Conservation (phyloP, 2,797 vertebrate species). For the Lepus townsendii region DNA sequence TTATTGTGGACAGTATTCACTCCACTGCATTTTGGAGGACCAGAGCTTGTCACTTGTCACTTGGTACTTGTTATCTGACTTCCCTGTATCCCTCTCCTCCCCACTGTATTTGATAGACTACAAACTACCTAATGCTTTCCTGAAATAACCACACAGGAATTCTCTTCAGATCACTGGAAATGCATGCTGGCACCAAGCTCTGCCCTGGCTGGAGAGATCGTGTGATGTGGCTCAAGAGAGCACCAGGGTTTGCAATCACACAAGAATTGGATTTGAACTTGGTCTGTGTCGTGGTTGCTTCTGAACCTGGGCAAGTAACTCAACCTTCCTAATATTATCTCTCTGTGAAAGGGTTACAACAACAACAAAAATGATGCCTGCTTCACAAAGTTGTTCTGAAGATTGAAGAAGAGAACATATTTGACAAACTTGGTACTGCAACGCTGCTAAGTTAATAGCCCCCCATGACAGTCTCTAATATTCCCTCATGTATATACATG, state of each 20-base stretch:
- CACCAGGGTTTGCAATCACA: background rate
- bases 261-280: background rate
- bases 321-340: background rate
- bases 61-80: too few species aligned
- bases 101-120: background rate
- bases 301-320: background rate
- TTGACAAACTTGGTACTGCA: background rate
- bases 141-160: background rate
- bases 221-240: accelerated
- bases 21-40: too few species aligned
- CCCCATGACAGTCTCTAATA: background rate
- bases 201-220: background rate
- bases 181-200: too few species aligned
- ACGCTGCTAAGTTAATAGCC: background rate
- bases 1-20: too few species aligned
- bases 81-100: too few species aligned
- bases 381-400: background rate
- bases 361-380: background rate
- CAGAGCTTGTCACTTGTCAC: too few species aligned
- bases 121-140: background rate
- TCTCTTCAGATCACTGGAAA: background rate
- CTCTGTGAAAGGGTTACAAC: background rate
- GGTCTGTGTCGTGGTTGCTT: background rate
- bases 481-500: background rate
- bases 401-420: background rate